Evolutionary conservation across 2,888 invertebrate genomes (phyloP), one percentile per base, ranked within the genome.

Genomic region (Cactoblastis cactorum): DNA sequence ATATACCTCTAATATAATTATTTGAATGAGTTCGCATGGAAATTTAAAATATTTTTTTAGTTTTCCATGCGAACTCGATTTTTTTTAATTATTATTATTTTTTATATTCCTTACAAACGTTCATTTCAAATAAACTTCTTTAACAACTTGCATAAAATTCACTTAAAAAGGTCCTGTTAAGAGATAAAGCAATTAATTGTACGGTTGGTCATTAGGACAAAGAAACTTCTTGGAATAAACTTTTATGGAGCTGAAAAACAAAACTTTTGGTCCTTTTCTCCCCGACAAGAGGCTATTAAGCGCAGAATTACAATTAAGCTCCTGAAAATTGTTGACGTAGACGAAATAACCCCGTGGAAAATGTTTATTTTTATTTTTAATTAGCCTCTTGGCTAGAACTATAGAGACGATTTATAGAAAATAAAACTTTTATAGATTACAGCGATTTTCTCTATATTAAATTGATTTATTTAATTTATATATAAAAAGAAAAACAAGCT

Each of bases 181-280:
- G 28, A 28, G 3, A 28, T 17, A 37, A 37, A 17, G 18, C 37
- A 45, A 41, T 49, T 49, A 41, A 49, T 49, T 41, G 41, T 18
- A 34, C 34, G 49, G 33, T 12, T 41, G 14, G 33, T 49, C 41
- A 39, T 49, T 41, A 49, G 41, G 11, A 19, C 22, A 35, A 28
- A n/a, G 37, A 49, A 47, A 47, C 47, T 47, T 41, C 33, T 19
- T 19, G 19, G 14, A 49, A 49, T 41, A 49, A 49, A 49, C 49
- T 49, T 49, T 49, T 49, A 33, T 49, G 17, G 41, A 49, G 41
- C 39, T 49, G 35, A 49, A 49, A 49, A 41, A 43, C 37, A 48
- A 37, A 49, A 41, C 39, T 39, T 49, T 34, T 22, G 49, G 49
- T 34, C 41, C 19, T 49, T 28, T 43, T 41, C 34, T 49, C 41